A percentile compares a stretch with the other conserved stretches of the same genome.
Evolutionary conservation across 2,113 vertebrate species (phyloP).

Genomic region (Dromiciops gliroides): DNA sequence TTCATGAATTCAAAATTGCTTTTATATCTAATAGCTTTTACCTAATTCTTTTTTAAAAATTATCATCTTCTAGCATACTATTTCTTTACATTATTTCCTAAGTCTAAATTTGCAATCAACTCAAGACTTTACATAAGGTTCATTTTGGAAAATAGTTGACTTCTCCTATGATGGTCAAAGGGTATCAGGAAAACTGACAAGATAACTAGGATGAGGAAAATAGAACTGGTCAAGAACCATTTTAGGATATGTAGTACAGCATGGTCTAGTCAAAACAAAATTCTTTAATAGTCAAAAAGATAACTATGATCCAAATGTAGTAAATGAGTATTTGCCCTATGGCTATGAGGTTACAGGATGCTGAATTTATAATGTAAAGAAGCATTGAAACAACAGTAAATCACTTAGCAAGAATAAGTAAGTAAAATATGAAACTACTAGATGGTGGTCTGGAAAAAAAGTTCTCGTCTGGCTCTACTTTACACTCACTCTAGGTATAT

Average conservation of each 20-base stretch:
- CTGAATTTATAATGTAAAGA: background rate
- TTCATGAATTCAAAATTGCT: background rate
- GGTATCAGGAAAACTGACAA: background rate
- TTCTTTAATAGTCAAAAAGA: background rate
- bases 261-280: background rate
- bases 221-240: background rate
- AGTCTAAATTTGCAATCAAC: too few relatives aligned
- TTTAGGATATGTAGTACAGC: background rate
- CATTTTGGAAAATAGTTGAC: too few relatives aligned
- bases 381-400: background rate
- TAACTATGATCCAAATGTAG: background rate
- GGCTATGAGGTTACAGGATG: background rate
- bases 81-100: too few relatives aligned
- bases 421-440: too few relatives aligned
- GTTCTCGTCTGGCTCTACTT: background rate
- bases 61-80: too few relatives aligned
- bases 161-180: background rate
- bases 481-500: background rate
- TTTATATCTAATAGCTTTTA: too few relatives aligned
- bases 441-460: background rate
- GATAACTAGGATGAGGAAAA: background rate
- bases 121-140: too few relatives aligned
- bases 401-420: background rate
- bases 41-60: too few relatives aligned
- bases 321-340: background rate